phyloP scores from a whole-genome alignment of 2,797 vertebrate genomes.

The Micromesistius poutassou region DNA sequence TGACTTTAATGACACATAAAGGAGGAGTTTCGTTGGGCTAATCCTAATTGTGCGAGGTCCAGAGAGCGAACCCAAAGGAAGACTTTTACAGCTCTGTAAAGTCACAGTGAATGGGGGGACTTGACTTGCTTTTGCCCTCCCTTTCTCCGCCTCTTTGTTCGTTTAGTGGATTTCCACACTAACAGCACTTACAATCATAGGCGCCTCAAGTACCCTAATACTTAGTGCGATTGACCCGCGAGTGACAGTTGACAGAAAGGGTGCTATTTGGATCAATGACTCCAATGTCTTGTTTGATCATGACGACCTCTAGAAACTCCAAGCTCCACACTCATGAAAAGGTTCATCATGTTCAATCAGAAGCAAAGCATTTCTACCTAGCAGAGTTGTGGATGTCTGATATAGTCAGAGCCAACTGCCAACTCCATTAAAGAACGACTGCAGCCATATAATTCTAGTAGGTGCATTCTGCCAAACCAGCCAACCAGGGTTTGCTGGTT shows the following conservation, averaged over 20 bases:
- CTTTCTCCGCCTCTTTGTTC: slow-evolving; percentile 48
- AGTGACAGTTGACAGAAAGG: slow-evolving; percentile 38
- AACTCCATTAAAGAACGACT: no score
- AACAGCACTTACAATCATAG: slow-evolving; percentile 57
- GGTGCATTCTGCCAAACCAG: no score
- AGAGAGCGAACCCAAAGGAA: neutral
- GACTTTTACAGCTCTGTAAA: neutral
- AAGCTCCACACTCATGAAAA: neutral
- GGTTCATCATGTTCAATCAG: neutral
- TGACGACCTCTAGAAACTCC: slow-evolving; percentile 1
- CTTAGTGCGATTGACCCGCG: slow-evolving; percentile 51
- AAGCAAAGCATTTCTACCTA: neutral
- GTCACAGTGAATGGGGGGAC: slow-evolving; percentile 35
- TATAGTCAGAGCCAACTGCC: no score
- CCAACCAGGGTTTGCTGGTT: no score
- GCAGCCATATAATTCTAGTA: no score
- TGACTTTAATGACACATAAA: neutral
- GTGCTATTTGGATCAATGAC: slow-evolving; percentile 43
- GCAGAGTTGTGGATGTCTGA: neutral
- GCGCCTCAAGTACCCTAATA: slow-evolving; percentile 27
- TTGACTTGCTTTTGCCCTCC: slow-evolving; percentile 27
- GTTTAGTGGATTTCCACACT: slow-evolving; percentile 52
- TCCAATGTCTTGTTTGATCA: slow-evolving; percentile 27
- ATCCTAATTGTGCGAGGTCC: neutral
- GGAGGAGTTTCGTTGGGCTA: neutral